Evolutionary conservation across 2,888 invertebrate genomes (phyloP).

Genomic region (Hypselothyrea guttata): DNA sequence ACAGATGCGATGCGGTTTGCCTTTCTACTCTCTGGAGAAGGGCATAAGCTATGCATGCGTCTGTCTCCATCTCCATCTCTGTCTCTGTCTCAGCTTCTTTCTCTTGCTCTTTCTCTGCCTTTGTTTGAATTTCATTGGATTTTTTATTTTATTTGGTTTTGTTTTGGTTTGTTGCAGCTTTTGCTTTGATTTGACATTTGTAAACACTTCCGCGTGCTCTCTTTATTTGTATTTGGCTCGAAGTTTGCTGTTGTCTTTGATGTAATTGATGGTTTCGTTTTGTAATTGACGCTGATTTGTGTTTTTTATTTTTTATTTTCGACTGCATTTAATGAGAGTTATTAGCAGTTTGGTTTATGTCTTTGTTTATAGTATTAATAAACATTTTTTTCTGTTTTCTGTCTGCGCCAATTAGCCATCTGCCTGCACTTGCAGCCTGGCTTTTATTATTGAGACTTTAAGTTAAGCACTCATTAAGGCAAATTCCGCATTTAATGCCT

Average conservation of each 20-base stretch:
- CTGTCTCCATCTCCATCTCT: slow-evolving; percentile 7
- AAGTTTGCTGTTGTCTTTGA: slow-evolving; percentile 15
- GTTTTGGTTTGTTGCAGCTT: slow-evolving; percentile 12
- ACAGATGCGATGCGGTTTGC: slow-evolving; percentile 9
- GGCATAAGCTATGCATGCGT: slow-evolving; percentile 13
- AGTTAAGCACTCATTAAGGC: too few relatives aligned
- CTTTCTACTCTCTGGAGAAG: slow-evolving; percentile 29
- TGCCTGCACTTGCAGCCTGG: slow-evolving; percentile 11
- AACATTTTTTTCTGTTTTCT: slow-evolving; percentile 17
- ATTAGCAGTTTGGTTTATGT: slow-evolving; percentile 50
- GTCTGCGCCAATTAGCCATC: slow-evolving; percentile 35
- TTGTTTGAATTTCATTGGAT: slow-evolving; percentile 4
- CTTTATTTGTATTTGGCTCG: slow-evolving; percentile 27
- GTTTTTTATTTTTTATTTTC: slow-evolving; percentile 12
- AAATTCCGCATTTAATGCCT: too few relatives aligned
- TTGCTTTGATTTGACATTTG: slow-evolving; percentile 60
- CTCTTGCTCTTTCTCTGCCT: slow-evolving; percentile 17
- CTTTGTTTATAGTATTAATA: slow-evolving; percentile 7
- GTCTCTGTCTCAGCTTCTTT: slow-evolving; percentile 3
- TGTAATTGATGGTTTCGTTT: slow-evolving; percentile 66
- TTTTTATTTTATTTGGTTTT: slow-evolving; percentile 7
- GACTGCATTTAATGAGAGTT: slow-evolving; percentile 64
- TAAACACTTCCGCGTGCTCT: slow-evolving; percentile 69
- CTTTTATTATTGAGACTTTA: not conserved
- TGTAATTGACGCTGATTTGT: slow-evolving; percentile 51